These are phyloP conservation scores for Hystrix cristata DNA, from an alignment of 2,113 vertebrate species.

Conservation along the genomic window DNA sequence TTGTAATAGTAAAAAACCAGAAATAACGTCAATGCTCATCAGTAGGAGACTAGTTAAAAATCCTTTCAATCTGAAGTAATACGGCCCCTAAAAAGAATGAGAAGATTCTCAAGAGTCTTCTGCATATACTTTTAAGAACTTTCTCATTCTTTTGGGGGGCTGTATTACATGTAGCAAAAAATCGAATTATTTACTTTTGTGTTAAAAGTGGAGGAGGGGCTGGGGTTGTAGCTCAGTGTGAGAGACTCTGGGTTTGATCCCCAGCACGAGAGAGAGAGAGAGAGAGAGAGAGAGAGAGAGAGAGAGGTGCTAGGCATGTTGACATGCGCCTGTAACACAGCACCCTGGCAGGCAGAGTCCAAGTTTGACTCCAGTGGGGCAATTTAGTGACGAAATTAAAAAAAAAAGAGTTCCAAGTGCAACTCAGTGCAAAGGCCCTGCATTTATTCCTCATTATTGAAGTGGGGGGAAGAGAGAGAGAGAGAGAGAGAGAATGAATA, in stretches of 20 bases:
- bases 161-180: neutral
- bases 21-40: neutral
- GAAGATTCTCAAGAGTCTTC: constrained; percentile 19
- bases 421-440: too few relatives aligned
- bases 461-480: neutral
- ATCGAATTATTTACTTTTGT: neutral
- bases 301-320: neutral
- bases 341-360: too few relatives aligned
- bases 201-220: neutral
- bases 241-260: neutral
- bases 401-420: too few relatives aligned
- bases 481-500: neutral
- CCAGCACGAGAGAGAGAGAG: neutral
- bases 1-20: neutral
- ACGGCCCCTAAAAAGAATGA: neutral
- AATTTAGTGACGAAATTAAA: too few relatives aligned
- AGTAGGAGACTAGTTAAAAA: neutral
- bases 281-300: neutral
- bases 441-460: too few relatives aligned
- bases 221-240: neutral
- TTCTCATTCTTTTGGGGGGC: neutral
- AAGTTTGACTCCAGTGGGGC: too few relatives aligned
- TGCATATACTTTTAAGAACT: neutral
- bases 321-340: too few relatives aligned
- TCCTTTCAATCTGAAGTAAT: constrained; percentile 19